Evolutionary conservation across 2,113 vertebrate genomes (phyloP).

Genomic region (Bettongia penicillata): DNA sequence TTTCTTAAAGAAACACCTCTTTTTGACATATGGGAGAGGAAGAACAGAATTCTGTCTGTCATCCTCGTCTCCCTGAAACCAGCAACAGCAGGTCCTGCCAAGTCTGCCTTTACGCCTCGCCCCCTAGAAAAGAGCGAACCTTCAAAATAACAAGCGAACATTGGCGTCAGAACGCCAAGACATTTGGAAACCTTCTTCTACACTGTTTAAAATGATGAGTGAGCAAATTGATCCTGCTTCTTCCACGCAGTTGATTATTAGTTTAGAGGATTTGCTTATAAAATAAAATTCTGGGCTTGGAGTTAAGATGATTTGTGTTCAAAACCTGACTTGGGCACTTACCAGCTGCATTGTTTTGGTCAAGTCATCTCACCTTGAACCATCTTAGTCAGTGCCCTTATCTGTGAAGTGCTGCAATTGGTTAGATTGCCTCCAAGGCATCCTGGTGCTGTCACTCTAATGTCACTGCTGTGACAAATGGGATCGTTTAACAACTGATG

Average conservation of each 20-base stretch:
- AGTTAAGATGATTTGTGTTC: background rate
- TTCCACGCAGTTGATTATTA: background rate
- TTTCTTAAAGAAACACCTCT: background rate
- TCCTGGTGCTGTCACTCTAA: no score
- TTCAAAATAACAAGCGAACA: background rate
- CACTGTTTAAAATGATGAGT: background rate
- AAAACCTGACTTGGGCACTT: background rate
- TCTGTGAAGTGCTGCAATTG: background rate
- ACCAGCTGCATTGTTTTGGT: background rate
- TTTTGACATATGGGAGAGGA: background rate
- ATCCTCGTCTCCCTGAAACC: background rate
- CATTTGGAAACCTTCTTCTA: background rate
- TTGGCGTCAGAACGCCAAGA: background rate
- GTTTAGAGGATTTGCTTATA: background rate
- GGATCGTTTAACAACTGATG: background rate
- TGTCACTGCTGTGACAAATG: background rate
- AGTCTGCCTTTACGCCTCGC: background rate
- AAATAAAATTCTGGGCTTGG: background rate
- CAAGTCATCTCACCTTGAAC: background rate
- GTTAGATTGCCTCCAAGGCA: background rate
- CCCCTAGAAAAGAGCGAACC: background rate
- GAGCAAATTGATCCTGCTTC: background rate
- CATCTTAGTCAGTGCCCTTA: background rate
- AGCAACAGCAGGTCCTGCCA: background rate
- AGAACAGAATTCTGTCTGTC: background rate